These are phyloP conservation scores for Corbicula japonica DNA, from an alignment of 2,888 invertebrate species.

Conservation along the genomic window DNA sequence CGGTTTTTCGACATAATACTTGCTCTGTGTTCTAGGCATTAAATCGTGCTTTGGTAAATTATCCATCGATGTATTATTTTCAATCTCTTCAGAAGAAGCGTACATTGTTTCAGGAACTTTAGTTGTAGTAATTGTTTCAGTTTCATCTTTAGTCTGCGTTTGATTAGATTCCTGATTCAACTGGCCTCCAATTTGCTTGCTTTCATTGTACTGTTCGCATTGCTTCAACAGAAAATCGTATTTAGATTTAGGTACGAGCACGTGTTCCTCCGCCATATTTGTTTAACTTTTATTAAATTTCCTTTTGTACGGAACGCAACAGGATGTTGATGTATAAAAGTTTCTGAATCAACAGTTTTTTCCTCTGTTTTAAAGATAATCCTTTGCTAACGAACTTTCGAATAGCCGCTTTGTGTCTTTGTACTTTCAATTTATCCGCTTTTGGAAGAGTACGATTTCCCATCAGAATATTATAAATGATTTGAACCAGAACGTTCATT, in stretches of 20 bases:
- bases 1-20: neutral
- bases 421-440: slow-evolving; percentile 2
- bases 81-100: neutral
- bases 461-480: slow-evolving; percentile 24
- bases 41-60: neutral
- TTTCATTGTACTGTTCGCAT: neutral
- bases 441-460: neutral
- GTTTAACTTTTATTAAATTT: too few relatives aligned
- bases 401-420: slow-evolving; percentile 7
- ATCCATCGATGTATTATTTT: neutral
- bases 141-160: neutral
- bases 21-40: neutral
- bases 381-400: slow-evolving; percentile 7
- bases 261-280: slow-evolving; percentile 3
- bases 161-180: neutral
- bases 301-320: neutral
- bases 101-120: neutral
- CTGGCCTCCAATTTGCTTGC: neutral
- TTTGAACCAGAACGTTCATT: slow-evolving; percentile 15
- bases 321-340: neutral
- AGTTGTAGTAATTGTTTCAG: neutral
- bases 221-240: neutral
- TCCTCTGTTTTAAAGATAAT: neutral
- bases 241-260: slow-evolving; percentile 1
- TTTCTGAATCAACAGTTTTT: neutral